These are phyloP conservation scores for Lysiphlebus fabarum DNA, from an alignment of 1,140 invertebrate species.

Conservation along the genomic window DNA sequence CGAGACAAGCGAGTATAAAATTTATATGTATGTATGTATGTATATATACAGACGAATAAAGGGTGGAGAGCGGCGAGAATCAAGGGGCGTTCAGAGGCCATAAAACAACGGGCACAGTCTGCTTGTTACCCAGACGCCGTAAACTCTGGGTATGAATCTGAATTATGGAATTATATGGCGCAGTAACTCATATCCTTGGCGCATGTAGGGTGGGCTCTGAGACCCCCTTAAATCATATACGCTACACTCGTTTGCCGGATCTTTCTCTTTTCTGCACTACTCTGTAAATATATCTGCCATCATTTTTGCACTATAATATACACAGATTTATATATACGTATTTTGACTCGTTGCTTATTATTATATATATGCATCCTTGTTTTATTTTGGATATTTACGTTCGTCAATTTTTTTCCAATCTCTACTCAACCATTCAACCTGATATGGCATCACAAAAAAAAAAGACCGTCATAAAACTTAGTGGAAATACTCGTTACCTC, in stretches of 20 bases:
- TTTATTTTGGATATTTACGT: too few relatives aligned
- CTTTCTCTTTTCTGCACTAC: slow-evolving; percentile 24
- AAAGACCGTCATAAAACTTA: too few relatives aligned
- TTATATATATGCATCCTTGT: neutral
- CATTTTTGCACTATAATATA: slow-evolving; percentile 1
- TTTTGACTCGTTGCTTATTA: too few relatives aligned
- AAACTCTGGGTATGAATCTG: slow-evolving; percentile 47
- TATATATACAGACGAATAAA: slow-evolving; percentile 9
- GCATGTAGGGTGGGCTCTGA: slow-evolving; percentile 36
- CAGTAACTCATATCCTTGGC: slow-evolving; percentile 45
- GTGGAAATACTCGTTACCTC: too few relatives aligned
- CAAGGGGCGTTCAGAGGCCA: slow-evolving; percentile 27
- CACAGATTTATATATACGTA: neutral
- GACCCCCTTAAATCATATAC: slow-evolving; percentile 41
- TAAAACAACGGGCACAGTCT: slow-evolving; percentile 47
- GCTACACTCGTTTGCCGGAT: slow-evolving; percentile 39
- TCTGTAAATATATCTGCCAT: slow-evolving; percentile 12
- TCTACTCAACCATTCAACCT: too few relatives aligned
- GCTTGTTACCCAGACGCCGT: slow-evolving; percentile 47
- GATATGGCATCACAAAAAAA: too few relatives aligned
- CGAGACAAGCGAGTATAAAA: neutral
- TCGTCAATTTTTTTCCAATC: too few relatives aligned
- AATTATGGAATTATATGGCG: slow-evolving; percentile 48
- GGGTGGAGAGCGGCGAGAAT: slow-evolving; percentile 13
- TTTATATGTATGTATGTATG: slow-evolving; percentile 12